Evolutionary conservation across 1,140 invertebrate genomes (phyloP), one percentile per base, ranked within the genome.

Genomic region (Drosophila punjabiensis): DNA sequence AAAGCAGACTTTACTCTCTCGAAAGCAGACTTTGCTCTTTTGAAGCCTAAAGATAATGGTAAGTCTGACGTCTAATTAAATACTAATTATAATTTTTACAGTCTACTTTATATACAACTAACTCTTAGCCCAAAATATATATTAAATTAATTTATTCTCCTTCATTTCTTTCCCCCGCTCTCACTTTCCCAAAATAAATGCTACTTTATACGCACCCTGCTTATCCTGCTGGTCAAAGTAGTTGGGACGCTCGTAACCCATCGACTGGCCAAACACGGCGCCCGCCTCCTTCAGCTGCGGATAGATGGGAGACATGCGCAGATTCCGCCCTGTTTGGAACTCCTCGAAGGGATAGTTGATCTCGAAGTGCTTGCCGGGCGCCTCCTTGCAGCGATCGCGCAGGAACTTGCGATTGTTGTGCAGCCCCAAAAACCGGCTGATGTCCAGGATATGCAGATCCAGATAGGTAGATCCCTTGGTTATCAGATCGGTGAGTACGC

Each of bases 351-450:
- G 97, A 94, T 98, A 98, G 18, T 95, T 95, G 45, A 98, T 93
- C 37, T 95, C 95, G 84, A 98, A 98, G 93, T 98, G 97, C 75
- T 97, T 94, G 95, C 98, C 97, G 53, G 98, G 97, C 6, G 98
- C 97, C 95, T 99, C 99, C 92, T 95, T 97, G 24, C 98, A 97
- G 75, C 99, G 95, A 92, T 99, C 98, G 35, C 96, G 95, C 20
- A 99, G 94, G 93, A 99, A 99, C 93, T 98, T 97, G 59, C 96
- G 95, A 94, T 99, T 99, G 92, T 99, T 99, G 92, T 99, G 99
- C 33, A 99, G 94, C 4, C 97, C 97, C 5, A 99, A 94, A 93
- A 99, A 99, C 41, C 99, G 95, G 35, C 96, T 96, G 8, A 99
- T 96, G 91, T 99, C 98, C 64, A 99, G 94, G 82, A 98, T 96